Evolutionary conservation across 2,888 invertebrate species (phyloP).

Genomic region (Parnassius apollo): DNA sequence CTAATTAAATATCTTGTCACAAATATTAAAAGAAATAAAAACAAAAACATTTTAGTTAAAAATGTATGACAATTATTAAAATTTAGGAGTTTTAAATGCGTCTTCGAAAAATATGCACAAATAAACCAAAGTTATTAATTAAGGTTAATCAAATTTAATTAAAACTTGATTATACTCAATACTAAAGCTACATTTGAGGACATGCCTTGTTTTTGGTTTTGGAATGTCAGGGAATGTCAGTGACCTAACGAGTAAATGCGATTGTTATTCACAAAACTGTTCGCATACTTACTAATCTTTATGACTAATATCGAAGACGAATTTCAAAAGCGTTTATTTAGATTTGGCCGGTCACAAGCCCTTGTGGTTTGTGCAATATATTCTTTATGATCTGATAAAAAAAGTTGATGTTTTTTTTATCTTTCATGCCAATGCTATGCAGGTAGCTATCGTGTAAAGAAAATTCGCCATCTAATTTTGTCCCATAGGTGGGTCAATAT

Average conservation of each 20-base stretch:
- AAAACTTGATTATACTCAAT: conserved; percentile 1
- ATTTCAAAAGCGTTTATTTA: conserved; percentile 2
- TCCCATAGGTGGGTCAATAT: too few species aligned
- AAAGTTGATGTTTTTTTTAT: too few species aligned
- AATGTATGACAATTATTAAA: too few species aligned
- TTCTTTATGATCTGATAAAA: too few species aligned
- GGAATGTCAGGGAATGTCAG: conserved; percentile 15
- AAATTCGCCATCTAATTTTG: too few species aligned
- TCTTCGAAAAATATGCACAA: background rate
- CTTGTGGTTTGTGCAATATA: too few species aligned
- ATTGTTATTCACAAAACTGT: conserved; percentile 13
- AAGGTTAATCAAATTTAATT: conserved; percentile 2
- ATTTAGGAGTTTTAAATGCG: background rate
- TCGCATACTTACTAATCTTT: background rate
- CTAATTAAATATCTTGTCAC: background rate
- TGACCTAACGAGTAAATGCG: conserved; percentile 9
- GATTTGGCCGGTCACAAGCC: too few species aligned
- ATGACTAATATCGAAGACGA: conserved; percentile 12
- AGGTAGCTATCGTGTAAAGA: too few species aligned
- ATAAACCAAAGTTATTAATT: conserved; percentile 3
- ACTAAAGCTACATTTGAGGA: conserved; percentile 3
- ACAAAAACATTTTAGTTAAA: too few species aligned
- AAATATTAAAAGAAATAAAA: too few species aligned
- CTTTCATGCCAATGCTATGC: too few species aligned
- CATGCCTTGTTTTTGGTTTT: conserved; percentile 18